These are phyloP conservation scores for Rhinopomastus cyanomelas DNA, from an alignment of 2,113 vertebrate genomes.

Conservation along the genomic window DNA sequence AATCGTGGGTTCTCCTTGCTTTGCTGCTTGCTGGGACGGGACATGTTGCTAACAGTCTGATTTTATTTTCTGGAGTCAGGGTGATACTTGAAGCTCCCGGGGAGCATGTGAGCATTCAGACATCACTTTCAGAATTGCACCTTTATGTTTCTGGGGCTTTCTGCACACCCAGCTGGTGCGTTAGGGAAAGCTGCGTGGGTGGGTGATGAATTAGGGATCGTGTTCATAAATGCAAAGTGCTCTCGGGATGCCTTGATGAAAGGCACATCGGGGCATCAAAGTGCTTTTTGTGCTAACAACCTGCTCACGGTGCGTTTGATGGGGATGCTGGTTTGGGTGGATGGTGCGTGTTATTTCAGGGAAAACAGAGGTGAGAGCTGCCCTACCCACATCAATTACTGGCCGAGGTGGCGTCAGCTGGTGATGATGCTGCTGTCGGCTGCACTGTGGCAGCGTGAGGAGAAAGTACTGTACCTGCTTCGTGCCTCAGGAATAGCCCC, in stretches of 20 bases:
- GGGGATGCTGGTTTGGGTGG: not conserved
- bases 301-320: not conserved
- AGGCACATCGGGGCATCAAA: slow-evolving; percentile 36
- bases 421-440: not conserved
- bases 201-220: not conserved
- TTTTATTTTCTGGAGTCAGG: not conserved
- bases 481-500: not conserved
- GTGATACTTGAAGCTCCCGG: not conserved
- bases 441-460: not conserved
- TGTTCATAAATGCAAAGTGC: slow-evolving; percentile 61
- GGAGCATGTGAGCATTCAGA: not conserved
- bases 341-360: not conserved
- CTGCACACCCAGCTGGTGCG: not conserved
- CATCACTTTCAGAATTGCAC: not conserved
- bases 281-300: rapidly evolving
- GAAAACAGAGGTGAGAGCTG: not conserved
- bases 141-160: not conserved
- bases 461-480: not conserved
- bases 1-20: not conserved
- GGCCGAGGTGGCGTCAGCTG: not conserved
- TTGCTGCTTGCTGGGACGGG: not conserved
- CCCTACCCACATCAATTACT: not conserved
- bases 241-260: slow-evolving; percentile 65
- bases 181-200: not conserved
- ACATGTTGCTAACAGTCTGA: not conserved